These are phyloP conservation scores for Piprites chloris DNA, from an alignment of 2,113 vertebrate genomes.

Conservation along the genomic window DNA sequence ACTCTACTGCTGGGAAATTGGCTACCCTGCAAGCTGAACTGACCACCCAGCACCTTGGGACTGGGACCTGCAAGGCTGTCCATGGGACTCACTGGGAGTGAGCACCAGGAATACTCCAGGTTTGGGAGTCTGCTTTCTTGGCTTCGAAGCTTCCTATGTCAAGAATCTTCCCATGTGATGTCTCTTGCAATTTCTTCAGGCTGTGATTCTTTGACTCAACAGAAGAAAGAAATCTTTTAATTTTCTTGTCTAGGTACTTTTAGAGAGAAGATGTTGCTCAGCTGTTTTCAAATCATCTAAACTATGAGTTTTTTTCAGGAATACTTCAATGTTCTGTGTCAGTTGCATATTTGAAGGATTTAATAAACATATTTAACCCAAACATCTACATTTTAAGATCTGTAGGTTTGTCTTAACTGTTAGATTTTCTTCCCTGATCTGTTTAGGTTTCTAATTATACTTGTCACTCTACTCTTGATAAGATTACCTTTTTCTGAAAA, in stretches of 20 bases:
- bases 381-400: neutral
- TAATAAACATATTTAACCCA: neutral
- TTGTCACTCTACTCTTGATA: neutral
- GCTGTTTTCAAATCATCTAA: neutral
- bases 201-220: neutral
- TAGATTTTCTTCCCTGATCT: neutral
- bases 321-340: neutral
- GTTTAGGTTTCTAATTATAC: neutral
- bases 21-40: neutral
- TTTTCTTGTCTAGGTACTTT: neutral
- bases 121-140: neutral
- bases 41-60: rapidly evolving
- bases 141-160: neutral
- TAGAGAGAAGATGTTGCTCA: neutral
- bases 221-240: neutral
- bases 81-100: neutral
- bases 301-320: neutral
- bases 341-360: neutral
- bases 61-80: neutral
- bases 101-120: neutral
- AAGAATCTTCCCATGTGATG: neutral
- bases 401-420: neutral
- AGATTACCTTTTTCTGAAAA: neutral
- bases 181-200: neutral
- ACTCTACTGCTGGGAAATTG: too few species aligned